A percentile compares a stretch with the other conserved stretches of the same genome.
phyloP scores from a whole-genome alignment of 1,140 invertebrate species.

The Druon quercuslanigerum region DNA sequence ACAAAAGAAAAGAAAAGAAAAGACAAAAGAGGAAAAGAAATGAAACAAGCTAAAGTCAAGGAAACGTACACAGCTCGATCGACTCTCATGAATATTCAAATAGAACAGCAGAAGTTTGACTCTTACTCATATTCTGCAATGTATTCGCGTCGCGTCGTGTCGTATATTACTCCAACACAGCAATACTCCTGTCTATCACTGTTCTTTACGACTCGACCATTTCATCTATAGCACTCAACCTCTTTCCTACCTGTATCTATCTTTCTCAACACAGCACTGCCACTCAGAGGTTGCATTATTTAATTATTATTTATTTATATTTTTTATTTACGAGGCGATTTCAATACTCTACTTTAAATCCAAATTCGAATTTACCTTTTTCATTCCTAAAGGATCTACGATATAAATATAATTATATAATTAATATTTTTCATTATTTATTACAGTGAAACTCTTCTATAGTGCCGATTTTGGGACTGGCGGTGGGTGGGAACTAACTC shows the following conservation, averaged over 20 bases:
- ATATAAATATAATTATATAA: too few species aligned
- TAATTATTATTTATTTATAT: background rate
- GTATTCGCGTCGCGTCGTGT: background rate
- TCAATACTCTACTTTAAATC: too few species aligned
- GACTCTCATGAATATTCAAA: background rate
- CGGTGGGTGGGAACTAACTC: too few species aligned
- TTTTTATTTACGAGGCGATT: too few species aligned
- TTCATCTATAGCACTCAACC: background rate
- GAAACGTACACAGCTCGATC: background rate
- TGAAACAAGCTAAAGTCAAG: background rate
- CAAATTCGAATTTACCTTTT: too few species aligned
- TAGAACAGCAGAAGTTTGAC: background rate
- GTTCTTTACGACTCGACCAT: constrained; percentile 8
- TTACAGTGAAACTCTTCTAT: too few species aligned
- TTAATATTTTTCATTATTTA: too few species aligned
- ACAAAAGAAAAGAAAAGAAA: background rate
- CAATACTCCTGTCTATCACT: background rate
- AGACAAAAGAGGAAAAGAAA: background rate
- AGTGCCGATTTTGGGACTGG: too few species aligned
- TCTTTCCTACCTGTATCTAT: too few species aligned
- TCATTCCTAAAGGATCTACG: too few species aligned
- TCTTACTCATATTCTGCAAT: background rate
- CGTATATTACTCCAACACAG: too few species aligned
- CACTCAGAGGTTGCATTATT: background rate
- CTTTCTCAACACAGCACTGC: background rate